Evolutionary conservation across 2,797 vertebrate species (phyloP).

Genomic region (Catostomus latipinnis): DNA sequence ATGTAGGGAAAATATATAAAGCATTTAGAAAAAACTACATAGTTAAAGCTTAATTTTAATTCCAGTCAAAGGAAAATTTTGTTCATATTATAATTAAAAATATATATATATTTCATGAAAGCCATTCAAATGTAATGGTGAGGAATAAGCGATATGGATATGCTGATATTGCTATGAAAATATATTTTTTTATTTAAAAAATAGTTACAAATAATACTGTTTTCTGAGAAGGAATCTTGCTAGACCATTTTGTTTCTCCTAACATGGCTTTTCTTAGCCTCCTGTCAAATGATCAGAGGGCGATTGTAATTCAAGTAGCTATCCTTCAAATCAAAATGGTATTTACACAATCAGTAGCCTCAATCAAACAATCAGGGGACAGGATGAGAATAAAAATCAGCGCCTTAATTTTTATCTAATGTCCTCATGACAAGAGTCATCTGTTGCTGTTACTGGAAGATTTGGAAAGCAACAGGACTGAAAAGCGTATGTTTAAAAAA

Average conservation of each 20-base stretch:
- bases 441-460: slow-evolving; percentile 60
- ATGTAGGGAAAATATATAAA: no score
- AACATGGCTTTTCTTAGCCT: background rate
- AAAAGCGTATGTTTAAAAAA: slow-evolving; percentile 75
- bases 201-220: no score
- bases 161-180: no score
- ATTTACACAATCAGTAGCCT: slow-evolving; percentile 48
- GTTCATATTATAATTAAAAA: no score
- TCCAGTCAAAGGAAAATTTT: no score
- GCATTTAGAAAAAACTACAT: no score
- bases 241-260: background rate
- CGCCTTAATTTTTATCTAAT: slow-evolving; percentile 62
- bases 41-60: no score
- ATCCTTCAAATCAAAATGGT: slow-evolving; percentile 42
- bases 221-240: no score
- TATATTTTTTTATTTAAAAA: no score
- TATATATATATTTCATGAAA: no score
- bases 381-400: slow-evolving; percentile 5
- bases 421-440: slow-evolving; percentile 66
- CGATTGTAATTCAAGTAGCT: slow-evolving; percentile 46
- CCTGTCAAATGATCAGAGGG: slow-evolving; percentile 44
- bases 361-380: slow-evolving; percentile 7
- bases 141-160: no score
- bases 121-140: no score
- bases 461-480: slow-evolving; percentile 61